phyloP scores from a whole-genome alignment of 2,888 invertebrate species.

The Aphelenchoides bicaudatus region DNA sequence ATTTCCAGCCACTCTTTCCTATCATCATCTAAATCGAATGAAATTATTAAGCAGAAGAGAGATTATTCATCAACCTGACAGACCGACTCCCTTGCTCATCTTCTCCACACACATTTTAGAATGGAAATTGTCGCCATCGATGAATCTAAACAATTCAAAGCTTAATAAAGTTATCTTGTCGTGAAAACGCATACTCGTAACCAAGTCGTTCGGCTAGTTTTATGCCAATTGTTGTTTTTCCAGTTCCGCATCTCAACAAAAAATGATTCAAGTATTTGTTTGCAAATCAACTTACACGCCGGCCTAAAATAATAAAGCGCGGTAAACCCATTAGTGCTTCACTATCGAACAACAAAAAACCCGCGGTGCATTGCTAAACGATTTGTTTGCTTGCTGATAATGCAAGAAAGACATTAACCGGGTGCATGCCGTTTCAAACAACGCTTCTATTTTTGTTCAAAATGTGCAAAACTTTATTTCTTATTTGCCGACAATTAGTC shows the following conservation, averaged over 20 bases:
- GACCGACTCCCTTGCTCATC: conserved; percentile 48
- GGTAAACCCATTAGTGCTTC: conserved; percentile 3
- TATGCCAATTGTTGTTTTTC: conserved; percentile 40
- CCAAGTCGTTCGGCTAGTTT: conserved; percentile 32
- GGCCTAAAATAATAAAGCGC: conserved; percentile 35
- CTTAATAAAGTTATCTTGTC: conserved; percentile 22
- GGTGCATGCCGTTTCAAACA: too few species aligned
- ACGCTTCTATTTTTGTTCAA: too few species aligned
- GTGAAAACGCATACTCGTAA: conserved; percentile 36
- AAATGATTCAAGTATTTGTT: too few species aligned
- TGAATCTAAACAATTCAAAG: conserved; percentile 25
- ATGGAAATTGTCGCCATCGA: conserved; percentile 34
- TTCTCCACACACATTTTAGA: conserved; percentile 59
- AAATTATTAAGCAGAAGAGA: not conserved
- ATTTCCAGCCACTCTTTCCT: conserved; percentile 59
- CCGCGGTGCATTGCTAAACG: too few species aligned
- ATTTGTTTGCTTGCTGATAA: too few species aligned
- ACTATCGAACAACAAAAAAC: too few species aligned
- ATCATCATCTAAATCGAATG: conserved; percentile 57
- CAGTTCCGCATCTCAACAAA: conserved; percentile 31
- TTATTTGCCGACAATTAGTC: too few species aligned
- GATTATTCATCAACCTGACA: conserved; percentile 21
- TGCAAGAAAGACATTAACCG: too few species aligned
- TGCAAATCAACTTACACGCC: too few species aligned
- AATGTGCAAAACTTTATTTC: too few species aligned